Conservation (phyloP, 2,888 invertebrate genomes). For the Xestia sexstrigata region DNA sequence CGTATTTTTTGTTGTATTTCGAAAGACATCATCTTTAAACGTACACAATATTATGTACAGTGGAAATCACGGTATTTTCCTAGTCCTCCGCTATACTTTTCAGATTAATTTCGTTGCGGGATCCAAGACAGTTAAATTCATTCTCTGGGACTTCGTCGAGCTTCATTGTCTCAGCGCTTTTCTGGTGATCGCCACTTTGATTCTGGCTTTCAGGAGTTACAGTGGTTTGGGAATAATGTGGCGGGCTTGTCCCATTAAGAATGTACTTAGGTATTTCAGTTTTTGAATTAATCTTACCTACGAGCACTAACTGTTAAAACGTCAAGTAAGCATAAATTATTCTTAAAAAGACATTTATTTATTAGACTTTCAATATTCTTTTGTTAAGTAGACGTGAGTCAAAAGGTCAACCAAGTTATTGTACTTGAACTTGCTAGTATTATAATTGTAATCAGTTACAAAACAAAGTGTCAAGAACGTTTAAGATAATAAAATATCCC, state of each 20-base stretch:
- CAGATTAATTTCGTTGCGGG: too few relatives aligned
- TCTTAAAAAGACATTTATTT: neutral
- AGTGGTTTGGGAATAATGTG: too few relatives aligned
- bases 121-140: too few relatives aligned
- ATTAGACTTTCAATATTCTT: neutral
- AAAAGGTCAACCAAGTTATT: constrained; percentile 16
- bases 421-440: constrained; percentile 42
- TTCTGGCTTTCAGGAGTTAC: too few relatives aligned
- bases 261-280: neutral
- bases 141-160: too few relatives aligned
- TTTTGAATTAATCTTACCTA: neutral
- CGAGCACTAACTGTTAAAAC: neutral
- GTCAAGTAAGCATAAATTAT: neutral
- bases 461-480: constrained; percentile 11
- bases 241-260: too few relatives aligned
- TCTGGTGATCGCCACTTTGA: too few relatives aligned
- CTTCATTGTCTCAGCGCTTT: too few relatives aligned
- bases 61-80: too few relatives aligned
- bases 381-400: neutral
- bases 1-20: neutral
- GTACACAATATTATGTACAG: neutral
- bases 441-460: constrained; percentile 18
- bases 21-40: neutral
- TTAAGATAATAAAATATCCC: constrained; percentile 24
- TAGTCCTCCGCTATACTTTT: too few relatives aligned